These are phyloP conservation scores for Apostichopus californicus DNA, from an alignment of 35 echinoderm and acorn worm species.

Conservation along the genomic window DNA sequence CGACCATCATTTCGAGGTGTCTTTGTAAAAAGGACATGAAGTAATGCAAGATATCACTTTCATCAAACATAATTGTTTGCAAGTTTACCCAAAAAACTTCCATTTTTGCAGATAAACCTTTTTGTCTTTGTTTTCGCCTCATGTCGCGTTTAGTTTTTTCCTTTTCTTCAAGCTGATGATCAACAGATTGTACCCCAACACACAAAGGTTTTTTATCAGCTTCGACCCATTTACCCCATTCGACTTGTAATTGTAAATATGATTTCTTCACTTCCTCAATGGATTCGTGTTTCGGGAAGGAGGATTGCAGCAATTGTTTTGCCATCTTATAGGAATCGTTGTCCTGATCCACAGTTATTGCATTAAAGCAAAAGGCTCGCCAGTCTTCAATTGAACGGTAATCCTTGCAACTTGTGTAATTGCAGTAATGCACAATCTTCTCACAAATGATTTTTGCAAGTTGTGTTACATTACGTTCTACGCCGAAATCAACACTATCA, in stretches of 20 bases:
- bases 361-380: not conserved
- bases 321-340: not conserved
- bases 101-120: not conserved
- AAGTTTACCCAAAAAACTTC: not conserved
- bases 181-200: not conserved
- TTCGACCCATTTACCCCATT: not conserved
- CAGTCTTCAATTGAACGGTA: not conserved
- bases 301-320: not conserved
- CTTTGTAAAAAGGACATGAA: not conserved
- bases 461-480: not conserved
- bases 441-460: not conserved
- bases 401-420: not conserved
- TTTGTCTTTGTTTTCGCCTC: not conserved
- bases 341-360: not conserved
- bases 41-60: not conserved
- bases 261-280: not conserved
- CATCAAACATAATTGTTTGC: not conserved
- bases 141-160: not conserved
- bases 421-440: not conserved
- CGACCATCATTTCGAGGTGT: not conserved
- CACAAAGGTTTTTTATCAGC: not conserved
- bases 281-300: not conserved
- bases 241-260: not conserved
- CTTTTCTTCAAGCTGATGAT: not conserved
- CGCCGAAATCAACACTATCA: no score